Evolutionary conservation across 1,140 invertebrate species (phyloP), one percentile per base, ranked within the genome.

Genomic region (Brachionus paranguensis): DNA sequence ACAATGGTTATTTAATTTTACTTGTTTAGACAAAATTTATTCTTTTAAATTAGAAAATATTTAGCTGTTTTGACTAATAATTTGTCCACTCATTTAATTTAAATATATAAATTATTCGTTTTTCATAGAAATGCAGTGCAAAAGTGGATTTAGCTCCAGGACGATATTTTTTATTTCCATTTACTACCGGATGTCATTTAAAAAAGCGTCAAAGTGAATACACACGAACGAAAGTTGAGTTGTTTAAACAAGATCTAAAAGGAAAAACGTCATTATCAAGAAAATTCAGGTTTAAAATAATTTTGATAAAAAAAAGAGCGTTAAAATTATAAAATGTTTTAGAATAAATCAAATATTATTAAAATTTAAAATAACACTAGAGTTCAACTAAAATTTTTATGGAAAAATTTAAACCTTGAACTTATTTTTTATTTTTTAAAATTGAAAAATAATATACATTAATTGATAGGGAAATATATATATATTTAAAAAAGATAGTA

Each of bases 121-220:
- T 55, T 24, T 10, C 17, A 1, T 10, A 60, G 78, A 81, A 81
- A 81, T 81, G 24, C 11, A 45, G 78, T 68, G 29, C 53, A 11
- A 81, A 55, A 64, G 24, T 81, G 14, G 50, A 81, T 45, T 29
- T 81, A 37, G 2, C 53, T 10, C n/a, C 78, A 7, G 78, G 78
- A 12, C 12, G 78, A 64, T 81, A 81, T 29, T 81, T 47, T 60
- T 24, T 81, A n/a, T 81, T 81, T 17, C 78, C 78, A 37, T 81
- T 81, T 47, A 81, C 50, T 43, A 81, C 53, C 33, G 78, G 78
- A 6, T 81, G 78, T n/a, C 33, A 41, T 60, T 45, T 81, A 27
- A 60, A 81, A 64, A 60, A 29, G 27, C 20, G 24, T 45, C 1
- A 12, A 1, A 11, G 8, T 41, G 27, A 64, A n/a, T 29, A 43